Base-by-base conservation (phyloP, 2,113 vertebrate genomes). In the Nibea coibor region DNA sequence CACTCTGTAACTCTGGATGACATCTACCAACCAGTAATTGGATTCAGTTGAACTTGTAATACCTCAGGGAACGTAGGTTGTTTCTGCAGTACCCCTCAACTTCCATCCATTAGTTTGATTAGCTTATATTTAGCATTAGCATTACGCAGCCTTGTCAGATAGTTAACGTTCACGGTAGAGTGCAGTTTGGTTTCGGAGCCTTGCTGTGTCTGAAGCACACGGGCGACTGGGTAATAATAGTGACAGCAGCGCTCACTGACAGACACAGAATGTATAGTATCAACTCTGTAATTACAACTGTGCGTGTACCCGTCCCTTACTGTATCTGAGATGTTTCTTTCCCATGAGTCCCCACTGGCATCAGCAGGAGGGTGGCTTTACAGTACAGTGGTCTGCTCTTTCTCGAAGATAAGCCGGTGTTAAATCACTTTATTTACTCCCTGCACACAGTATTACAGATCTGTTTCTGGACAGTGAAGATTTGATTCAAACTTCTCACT, bases 1-100 rank as follows among this genome's bases (percentile, higher is more conserved):
- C 82, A 56, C 67, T 68, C 59, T 77, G 74, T 84, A 78, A 91
- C 84, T 77, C 78, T 48, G 75, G 61, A 74, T 84, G 91, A 88
- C 82, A 75, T 83, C 86, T 66, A 64, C 71, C 61, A 69, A 71
- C 65, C 83, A 80, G 59, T 88, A 82, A 91, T 87, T 92, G 81
- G 85, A 82, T 66, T 91, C 63, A 51, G 71, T 47, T 5, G 15
- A 88, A 84, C 68, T 79, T 88, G 68, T 72, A 72, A 78, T 80
- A 73, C 83, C 86, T 75, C 66, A 16, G 80, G 81, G 85, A 83
- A 63, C 48, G 65, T 28, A 51, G 28, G 51, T 82, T 89, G 75
- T 78, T 84, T 81, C 76, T 78, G 63, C 70, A 56, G 61, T 28
- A 51, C 45, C 67, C 57, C 10, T 64, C 48, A 50, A 66, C 58